A percentile compares a stretch with the other conserved stretches of the same genome.
These are phyloP conservation scores for Piaya cayana DNA, from an alignment of 2,113 vertebrate genomes.

Conservation along the genomic window DNA sequence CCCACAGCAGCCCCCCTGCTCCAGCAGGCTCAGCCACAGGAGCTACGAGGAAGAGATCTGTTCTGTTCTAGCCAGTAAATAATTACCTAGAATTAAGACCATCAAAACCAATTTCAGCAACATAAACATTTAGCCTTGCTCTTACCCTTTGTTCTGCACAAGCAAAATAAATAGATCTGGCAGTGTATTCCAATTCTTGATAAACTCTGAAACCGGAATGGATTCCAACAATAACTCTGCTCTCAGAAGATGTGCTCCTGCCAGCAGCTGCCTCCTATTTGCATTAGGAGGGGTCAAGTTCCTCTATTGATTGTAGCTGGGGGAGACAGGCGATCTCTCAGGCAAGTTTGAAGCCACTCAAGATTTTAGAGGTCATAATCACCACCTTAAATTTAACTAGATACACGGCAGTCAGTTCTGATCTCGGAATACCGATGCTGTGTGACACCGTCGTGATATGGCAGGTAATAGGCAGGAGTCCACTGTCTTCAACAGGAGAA, in stretches of 20 bases:
- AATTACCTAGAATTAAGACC: background rate
- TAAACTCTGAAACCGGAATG: background rate
- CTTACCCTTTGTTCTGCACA: background rate
- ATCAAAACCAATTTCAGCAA: background rate
- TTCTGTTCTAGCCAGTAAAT: background rate
- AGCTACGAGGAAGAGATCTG: background rate
- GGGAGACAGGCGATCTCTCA: background rate
- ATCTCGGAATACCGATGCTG: background rate
- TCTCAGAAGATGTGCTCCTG: background rate
- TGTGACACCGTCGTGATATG: accelerated
- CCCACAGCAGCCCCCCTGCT: background rate
- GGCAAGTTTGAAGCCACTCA: background rate
- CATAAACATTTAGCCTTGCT: background rate
- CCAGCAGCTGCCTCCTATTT: background rate
- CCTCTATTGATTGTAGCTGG: background rate
- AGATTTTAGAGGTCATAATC: background rate
- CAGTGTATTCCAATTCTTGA: background rate
- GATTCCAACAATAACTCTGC: background rate
- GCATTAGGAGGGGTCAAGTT: background rate
- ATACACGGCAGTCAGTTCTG: background rate
- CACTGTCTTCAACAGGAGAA: accelerated
- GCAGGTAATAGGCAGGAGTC: accelerated
- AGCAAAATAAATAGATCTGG: background rate
- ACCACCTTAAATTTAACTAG: background rate
- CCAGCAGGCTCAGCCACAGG: background rate